Evolutionary conservation across 2,113 vertebrate genomes (phyloP).

Genomic region (Semnopithecus entellus): DNA sequence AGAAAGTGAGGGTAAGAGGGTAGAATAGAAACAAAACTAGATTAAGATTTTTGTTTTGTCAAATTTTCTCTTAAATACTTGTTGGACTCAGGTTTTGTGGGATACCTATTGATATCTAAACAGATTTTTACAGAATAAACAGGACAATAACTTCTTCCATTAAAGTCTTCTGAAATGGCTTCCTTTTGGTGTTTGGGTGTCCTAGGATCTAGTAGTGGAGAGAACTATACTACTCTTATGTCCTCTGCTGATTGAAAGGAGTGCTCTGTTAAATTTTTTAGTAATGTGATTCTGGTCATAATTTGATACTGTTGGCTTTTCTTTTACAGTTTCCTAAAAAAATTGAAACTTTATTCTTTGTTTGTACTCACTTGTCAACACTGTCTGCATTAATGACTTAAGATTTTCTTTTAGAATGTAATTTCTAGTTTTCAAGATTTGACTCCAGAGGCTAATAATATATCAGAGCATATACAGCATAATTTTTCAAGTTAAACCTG

Average conservation of each 20-base stretch:
- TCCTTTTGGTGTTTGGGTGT: background rate
- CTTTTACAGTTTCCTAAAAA: conserved; percentile 18
- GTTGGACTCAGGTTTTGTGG: background rate
- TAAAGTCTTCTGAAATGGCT: conserved; percentile 31
- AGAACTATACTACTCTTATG: background rate
- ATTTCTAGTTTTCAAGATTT: conserved; percentile 45
- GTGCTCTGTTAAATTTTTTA: background rate
- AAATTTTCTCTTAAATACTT: conserved; percentile 11
- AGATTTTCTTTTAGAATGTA: conserved; percentile 10
- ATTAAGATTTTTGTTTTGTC: background rate
- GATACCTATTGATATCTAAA: conserved; percentile 14
- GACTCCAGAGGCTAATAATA: background rate
- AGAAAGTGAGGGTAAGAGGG: background rate
- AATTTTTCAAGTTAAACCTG: background rate
- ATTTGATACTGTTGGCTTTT: background rate
- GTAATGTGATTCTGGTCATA: conserved; percentile 3
- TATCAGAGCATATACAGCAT: background rate
- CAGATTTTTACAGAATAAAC: background rate
- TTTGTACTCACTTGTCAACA: background rate
- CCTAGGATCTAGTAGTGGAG: background rate
- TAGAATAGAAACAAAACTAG: background rate
- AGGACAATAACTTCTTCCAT: background rate
- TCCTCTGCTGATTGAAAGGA: background rate
- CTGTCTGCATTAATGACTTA: background rate
- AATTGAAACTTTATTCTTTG: conserved; percentile 5